These are phyloP conservation scores for Accipiter cooperii DNA, from an alignment of 2,113 vertebrate genomes.

Conservation along the genomic window DNA sequence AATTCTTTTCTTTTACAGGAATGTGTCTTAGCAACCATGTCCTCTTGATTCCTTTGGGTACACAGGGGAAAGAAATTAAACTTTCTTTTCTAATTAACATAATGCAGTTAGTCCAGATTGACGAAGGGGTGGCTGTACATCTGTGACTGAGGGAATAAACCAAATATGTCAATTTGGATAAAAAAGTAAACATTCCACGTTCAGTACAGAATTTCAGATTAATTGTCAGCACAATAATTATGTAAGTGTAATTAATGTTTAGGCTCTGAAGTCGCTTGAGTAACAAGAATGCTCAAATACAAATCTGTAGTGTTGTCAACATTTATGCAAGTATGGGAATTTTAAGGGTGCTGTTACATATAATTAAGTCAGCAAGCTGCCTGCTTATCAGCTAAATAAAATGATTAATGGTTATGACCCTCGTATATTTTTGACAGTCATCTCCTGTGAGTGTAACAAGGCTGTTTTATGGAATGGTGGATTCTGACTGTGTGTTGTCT, in stretches of 20 bases:
- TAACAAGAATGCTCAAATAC: slow-evolving; percentile 13
- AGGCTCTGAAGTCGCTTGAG: slow-evolving; percentile 16
- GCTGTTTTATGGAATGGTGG: neutral
- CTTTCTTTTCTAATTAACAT: slow-evolving; percentile 51
- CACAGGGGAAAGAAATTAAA: slow-evolving; percentile 25
- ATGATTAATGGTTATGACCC: slow-evolving; percentile 30
- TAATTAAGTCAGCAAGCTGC: slow-evolving; percentile 56
- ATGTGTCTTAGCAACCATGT: slow-evolving; percentile 18
- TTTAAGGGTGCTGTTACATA: slow-evolving; percentile 31
- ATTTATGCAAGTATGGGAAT: slow-evolving; percentile 9
- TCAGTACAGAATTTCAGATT: slow-evolving; percentile 36
- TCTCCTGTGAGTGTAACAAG: neutral
- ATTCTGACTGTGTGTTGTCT: neutral
- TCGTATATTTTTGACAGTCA: slow-evolving; percentile 15
- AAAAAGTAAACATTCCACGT: slow-evolving; percentile 39
- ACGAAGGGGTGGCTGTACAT: slow-evolving; percentile 17
- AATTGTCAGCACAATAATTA: slow-evolving; percentile 59
- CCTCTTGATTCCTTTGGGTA: neutral
- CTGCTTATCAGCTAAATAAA: slow-evolving; percentile 56
- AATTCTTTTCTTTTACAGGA: neutral
- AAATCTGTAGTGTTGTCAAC: slow-evolving; percentile 43
- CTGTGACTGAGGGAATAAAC: slow-evolving; percentile 53
- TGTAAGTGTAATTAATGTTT: slow-evolving; percentile 59
- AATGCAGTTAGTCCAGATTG: slow-evolving; percentile 11
- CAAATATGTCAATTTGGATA: slow-evolving; percentile 43